Percentiles rank a stretch among this genome's conserved stretches.
Conservation (phyloP, 2,888 invertebrate species). For the Drosophila pseudotalamancana region DNA sequence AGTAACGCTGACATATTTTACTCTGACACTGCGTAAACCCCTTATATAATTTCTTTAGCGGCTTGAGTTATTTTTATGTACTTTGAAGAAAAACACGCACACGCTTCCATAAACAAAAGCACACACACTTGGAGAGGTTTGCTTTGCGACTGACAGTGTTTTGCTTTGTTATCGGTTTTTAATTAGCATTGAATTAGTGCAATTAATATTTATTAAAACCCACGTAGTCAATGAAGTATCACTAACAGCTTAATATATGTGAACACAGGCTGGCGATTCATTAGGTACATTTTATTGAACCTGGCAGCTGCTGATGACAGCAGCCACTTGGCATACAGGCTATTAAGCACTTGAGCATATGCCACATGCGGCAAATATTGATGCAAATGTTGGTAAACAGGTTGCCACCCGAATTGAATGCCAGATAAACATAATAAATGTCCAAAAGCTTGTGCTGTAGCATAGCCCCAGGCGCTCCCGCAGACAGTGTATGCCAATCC, state of each 20-base stretch:
- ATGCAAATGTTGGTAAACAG: conserved; percentile 55
- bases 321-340: conserved; percentile 50
- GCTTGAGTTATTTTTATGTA: conserved; percentile 21
- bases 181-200: conserved; percentile 66
- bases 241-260: conserved; percentile 55
- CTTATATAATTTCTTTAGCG: conserved; percentile 1
- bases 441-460: conserved; percentile 40
- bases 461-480: conserved; percentile 3
- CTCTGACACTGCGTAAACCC: conserved; percentile 24
- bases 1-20: conserved; percentile 53
- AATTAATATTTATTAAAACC: conserved; percentile 63
- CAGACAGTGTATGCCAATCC: conserved; percentile 37
- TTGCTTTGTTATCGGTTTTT: conserved; percentile 60
- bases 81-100: conserved; percentile 4
- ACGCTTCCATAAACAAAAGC: neutral
- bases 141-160: neutral
- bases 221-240: conserved; percentile 44
- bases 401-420: conserved; percentile 62
- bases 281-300: conserved; percentile 58
- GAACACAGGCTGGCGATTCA: conserved; percentile 31
- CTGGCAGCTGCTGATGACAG: conserved; percentile 46
- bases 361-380: conserved; percentile 47
- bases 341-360: conserved; percentile 73
- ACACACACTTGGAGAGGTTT: neutral
- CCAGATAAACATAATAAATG: conserved; percentile 64